phyloP scores from a whole-genome alignment of 2,888 invertebrate genomes.

The Smittia aterrima region DNA sequence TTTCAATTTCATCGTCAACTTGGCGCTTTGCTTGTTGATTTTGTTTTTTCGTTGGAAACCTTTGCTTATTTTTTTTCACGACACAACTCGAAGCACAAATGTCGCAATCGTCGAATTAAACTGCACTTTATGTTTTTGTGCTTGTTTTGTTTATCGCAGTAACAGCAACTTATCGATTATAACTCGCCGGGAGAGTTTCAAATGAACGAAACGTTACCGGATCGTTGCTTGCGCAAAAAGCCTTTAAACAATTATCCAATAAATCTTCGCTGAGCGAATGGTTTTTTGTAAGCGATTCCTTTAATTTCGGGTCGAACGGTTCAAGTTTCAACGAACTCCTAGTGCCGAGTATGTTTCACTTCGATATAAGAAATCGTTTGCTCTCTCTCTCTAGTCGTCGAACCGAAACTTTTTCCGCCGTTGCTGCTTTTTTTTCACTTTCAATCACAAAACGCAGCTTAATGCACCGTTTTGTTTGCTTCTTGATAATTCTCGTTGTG shows the following conservation, averaged over 20 bases:
- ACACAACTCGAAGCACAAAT: neutral
- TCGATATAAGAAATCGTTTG: neutral
- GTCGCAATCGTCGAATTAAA: neutral
- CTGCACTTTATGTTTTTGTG: conserved; percentile 5
- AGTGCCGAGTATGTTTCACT: neutral
- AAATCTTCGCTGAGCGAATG: neutral
- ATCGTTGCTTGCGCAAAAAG: conserved; percentile 23
- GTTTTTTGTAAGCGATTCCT: neutral
- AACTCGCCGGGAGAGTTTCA: neutral
- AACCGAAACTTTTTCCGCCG: neutral
- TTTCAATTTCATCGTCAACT: neutral
- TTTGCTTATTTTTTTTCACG: neutral
- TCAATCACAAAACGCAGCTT: conserved; percentile 40
- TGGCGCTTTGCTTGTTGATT: neutral
- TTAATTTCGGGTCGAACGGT: neutral
- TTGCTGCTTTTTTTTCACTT: conserved; percentile 29
- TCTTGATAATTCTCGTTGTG: conserved; percentile 4
- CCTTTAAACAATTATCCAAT: conserved; percentile 24
- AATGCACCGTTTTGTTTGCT: conserved; percentile 26
- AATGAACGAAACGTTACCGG: neutral
- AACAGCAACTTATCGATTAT: conserved; percentile 2
- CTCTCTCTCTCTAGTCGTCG: too few species aligned
- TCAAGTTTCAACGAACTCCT: conserved; percentile 8
- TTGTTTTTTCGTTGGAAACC: neutral
- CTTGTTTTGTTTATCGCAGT: neutral